Evolutionary conservation across 2,888 invertebrate genomes (phyloP), one percentile per base, ranked within the genome.

Genomic region (Aricia artaxerxes): DNA sequence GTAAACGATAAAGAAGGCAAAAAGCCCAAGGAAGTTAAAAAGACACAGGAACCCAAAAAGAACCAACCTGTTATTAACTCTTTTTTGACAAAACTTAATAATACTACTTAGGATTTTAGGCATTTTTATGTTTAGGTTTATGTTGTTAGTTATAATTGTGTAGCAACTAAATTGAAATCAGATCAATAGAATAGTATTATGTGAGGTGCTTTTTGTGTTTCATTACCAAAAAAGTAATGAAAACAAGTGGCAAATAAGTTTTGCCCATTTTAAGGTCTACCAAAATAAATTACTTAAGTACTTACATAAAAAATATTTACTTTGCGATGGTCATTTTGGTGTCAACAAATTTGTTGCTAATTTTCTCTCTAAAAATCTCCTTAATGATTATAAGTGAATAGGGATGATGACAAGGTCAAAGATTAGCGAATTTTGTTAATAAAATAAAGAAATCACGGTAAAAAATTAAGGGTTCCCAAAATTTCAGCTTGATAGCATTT

Each of bases 21-120:
- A 85, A 86, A 87, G 77, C 81, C 84, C 35, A 91, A 91, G 4
- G 92, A 92, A 73, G 81, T 80, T 57, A 92, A 91, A 83, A 93
- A 92, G 82, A 85, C 83, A 16, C 85, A 85, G 81, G 92, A 92
- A 79, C 81, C 83, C 61, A 92, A 90, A 83, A 93, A 92, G 83
- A 92, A 90, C 85, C 94, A 94, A 81, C 92, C 89, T 0, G 93
- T 91, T 77, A 94, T 94, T 80, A 94, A 94, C 83, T 85, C 89
- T 78, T 94, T 94, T 85, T 88, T 94, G 82, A 91, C 89, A 73
- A 94, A 93, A 86, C 82, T 91, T 79, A 87, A 88, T 35, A 81
- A 80, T 57, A 79, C 77, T 57, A 79, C 77, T 73, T 73, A 81
- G 53, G 24, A 44, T 38, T 78, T 49, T 60, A 24, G 40, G 38